These are phyloP conservation scores for Drosophila neonasuta DNA, from an alignment of 2,888 invertebrate genomes.

Conservation along the genomic window DNA sequence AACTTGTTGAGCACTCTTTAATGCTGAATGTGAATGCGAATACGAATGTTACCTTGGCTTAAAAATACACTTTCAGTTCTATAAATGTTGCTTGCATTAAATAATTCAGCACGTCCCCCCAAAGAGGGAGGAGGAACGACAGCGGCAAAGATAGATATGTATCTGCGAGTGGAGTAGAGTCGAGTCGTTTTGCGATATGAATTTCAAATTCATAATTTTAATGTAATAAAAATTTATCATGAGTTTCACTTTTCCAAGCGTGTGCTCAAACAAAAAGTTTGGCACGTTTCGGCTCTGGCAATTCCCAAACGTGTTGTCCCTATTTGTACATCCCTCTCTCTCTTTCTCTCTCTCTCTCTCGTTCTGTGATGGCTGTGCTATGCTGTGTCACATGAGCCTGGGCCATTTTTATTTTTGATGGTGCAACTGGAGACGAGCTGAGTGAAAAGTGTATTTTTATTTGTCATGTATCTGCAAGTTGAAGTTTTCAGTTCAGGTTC, in stretches of 20 bases:
- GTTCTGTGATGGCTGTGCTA: not conserved
- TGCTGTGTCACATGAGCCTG: conserved; percentile 18
- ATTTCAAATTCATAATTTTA: conserved; percentile 48
- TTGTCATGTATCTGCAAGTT: conserved; percentile 8
- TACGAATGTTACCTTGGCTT: too few species aligned
- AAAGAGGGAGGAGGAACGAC: too few species aligned
- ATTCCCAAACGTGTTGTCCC: conserved; percentile 42
- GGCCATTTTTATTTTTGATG: conserved; percentile 16
- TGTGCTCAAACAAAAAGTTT: conserved; percentile 32
- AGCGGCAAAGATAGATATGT: conserved; percentile 9
- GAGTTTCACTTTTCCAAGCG: conserved; percentile 38
- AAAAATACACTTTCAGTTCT: not conserved
- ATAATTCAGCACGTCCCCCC: conserved; percentile 3
- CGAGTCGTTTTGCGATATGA: conserved; percentile 18
- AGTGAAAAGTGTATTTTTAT: conserved; percentile 21
- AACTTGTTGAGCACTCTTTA: too few species aligned
- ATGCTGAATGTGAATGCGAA: too few species aligned
- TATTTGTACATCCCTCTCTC: conserved; percentile 7
- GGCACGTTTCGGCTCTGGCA: conserved; percentile 35
- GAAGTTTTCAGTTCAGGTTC: not conserved
- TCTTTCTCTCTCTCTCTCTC: not conserved
- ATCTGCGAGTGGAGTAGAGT: conserved; percentile 6
- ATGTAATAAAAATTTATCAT: conserved; percentile 45
- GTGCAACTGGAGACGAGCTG: conserved; percentile 17
- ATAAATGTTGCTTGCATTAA: conserved; percentile 6